Percentiles rank a stretch among this genome's conserved stretches.
These are phyloP conservation scores for Lasioglossum lativentre DNA, from an alignment of 2,888 invertebrate genomes.

Conservation along the genomic window DNA sequence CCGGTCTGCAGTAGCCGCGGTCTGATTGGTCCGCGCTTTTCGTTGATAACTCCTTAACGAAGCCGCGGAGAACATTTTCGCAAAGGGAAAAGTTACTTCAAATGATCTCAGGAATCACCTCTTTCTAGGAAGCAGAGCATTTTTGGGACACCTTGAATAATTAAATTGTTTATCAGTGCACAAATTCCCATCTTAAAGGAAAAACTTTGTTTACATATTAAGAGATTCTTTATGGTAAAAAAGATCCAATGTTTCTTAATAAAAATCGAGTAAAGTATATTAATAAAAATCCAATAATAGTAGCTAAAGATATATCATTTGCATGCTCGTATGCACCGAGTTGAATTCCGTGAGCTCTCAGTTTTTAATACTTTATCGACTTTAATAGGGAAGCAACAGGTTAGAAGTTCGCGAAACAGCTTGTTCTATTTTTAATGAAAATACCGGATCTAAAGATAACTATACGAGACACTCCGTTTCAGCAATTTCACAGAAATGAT, in stretches of 20 bases:
- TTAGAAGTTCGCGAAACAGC: slow-evolving; percentile 1
- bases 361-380: background rate
- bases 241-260: background rate
- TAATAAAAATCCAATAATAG: background rate
- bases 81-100: no score
- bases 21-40: no score
- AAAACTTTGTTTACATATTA: background rate
- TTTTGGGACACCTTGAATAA: no score
- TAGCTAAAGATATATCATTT: background rate
- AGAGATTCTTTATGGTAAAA: background rate
- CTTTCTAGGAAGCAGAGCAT: no score
- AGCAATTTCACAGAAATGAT: background rate
- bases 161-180: no score
- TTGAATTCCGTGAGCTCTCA: background rate
- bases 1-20: no score
- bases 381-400: background rate
- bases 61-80: no score
- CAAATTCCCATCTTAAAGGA: no score
- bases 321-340: background rate
- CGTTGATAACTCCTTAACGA: no score
- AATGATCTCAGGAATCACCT: no score
- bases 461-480: background rate
- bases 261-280: no score
- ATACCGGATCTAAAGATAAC: background rate
- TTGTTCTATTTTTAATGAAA: slow-evolving; percentile 9